Base-by-base conservation (phyloP, 2,888 invertebrate species). In the Pandemis heparana region DNA sequence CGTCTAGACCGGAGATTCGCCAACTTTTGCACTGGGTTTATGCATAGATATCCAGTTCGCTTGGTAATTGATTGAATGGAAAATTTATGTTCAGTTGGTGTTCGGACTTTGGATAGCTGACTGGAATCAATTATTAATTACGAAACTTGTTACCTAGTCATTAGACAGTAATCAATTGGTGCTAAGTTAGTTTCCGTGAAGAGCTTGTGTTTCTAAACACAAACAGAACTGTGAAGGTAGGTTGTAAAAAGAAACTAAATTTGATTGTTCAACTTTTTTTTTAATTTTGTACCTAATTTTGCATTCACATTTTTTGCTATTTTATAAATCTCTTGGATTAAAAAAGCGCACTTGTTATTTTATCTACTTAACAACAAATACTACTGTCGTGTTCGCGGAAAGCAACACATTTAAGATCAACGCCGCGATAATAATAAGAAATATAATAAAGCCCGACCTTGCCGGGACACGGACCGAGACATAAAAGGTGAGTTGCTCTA, bases 1-100 rank as follows among this genome's bases (percentile, higher is more conserved):
- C 87, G 82, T 82, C 79, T 76, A 71, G 75, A 72, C 78, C 76
- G 77, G 69, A 70, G 59, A 71, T 74, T 76, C 59, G 65, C 71
- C 65, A 71, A 71, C 60, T 69, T 74, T 65, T 12, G 10, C 53
- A 18, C 59, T 32, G 18, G 62, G 23, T 62, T 67, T 75, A 69
- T 65, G 69, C 73, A 65, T 60, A 59, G 38, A 72, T 53, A 51
- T 74, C 64, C 41, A 43, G 51, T 60, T 60, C 69, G 41, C 32
- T 60, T 41, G 10, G 38, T 7, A 23, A 68, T 46, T n/a, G 64
- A 14, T n/a, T 39, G 43, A 48, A 48, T 41, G 59, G 63, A n/a
- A 64, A 69, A 74, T 51, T 59, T 56, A 14, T 56, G 43, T 63
- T 63, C 39, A 63, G 39, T 14, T 23, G n/a, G 18, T 18, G 16